Conservation (phyloP, 2,113 vertebrate species). For the Physeter macrocephalus region DNA sequence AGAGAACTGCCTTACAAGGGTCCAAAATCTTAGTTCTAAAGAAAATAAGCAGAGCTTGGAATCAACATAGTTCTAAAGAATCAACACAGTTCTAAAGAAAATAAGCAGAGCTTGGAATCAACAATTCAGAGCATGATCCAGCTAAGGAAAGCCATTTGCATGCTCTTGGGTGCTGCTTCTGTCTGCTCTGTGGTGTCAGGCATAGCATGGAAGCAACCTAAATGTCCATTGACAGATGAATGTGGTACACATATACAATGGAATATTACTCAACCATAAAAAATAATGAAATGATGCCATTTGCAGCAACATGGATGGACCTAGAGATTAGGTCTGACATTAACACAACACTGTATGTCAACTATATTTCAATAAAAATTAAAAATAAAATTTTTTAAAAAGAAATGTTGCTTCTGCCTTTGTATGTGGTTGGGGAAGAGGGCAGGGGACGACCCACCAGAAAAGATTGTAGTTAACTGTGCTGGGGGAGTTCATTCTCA, state of each 20-base stretch:
- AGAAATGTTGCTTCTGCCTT: not conserved
- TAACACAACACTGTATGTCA: not conserved
- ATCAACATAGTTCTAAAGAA: no score
- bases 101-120: not conserved
- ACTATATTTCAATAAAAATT: not conserved
- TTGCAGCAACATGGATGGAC: not conserved
- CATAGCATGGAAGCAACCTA: not conserved
- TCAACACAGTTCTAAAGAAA: not conserved
- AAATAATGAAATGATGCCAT: not conserved
- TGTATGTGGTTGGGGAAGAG: not conserved
- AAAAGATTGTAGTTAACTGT: not conserved
- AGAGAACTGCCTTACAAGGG: not conserved
- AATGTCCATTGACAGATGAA: not conserved
- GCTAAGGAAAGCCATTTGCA: not conserved
- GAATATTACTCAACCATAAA: not conserved
- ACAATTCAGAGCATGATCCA: not conserved
- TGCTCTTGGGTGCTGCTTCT: accelerated
- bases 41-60: not conserved
- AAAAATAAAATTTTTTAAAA: not conserved
- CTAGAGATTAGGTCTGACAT: not conserved
- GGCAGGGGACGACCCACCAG: not conserved
- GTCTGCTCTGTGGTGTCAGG: not conserved
- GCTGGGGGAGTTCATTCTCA: not conserved
- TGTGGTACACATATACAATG: not conserved
- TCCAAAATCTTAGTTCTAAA: not conserved